Evolutionary conservation across 2,888 invertebrate species (phyloP), one percentile per base, ranked within the genome.

Genomic region (Panzeria rudis): DNA sequence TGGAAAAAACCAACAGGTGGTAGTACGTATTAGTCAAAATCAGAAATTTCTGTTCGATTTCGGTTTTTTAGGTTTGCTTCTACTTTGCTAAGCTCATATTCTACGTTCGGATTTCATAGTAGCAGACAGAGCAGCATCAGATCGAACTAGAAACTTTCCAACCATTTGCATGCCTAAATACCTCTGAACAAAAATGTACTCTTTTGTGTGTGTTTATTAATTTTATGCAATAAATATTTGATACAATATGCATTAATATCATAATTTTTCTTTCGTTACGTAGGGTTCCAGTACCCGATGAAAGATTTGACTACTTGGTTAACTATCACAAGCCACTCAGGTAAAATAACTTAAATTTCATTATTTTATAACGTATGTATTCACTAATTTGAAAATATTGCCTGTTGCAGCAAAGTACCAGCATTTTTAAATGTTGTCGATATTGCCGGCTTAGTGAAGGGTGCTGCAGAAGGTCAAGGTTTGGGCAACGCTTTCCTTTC

Each of bases 401-500:
- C n/a, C 0, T 38, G 20, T 29, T 23, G 7, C 93, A 99, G 98
- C 93, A 98, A 98, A 94, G 99, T 99, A 44, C 99, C 99, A 15
- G 99, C 99, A 0, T 99, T 97, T 93, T 93, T 99, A 87, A 99
- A 98, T 92, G 97, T 99, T 41, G 98, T 98, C 38, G 99, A 99
- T 92, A 99, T 99, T 89, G 99, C 99, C 75, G 99, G 99, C 11
- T 93, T 99, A 87, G 99, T 99, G 47, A 97, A 98, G 90, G 99
- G 99, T 38, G 99, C 99, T 2, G 97, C 98, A 4, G 98, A 99
- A 92, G 99, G 99, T 0, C 98, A 99, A 93, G 88, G 99, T 1
- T 94, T 99, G 77, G 99, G 99, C 90, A 99, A 99, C 93, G 98
- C 98, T 85, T 99, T 99, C 93, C 94, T 99, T 61, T 98, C 99